These are phyloP conservation scores for Laspeyria flexula DNA, from an alignment of 2,888 invertebrate genomes.

Conservation along the genomic window DNA sequence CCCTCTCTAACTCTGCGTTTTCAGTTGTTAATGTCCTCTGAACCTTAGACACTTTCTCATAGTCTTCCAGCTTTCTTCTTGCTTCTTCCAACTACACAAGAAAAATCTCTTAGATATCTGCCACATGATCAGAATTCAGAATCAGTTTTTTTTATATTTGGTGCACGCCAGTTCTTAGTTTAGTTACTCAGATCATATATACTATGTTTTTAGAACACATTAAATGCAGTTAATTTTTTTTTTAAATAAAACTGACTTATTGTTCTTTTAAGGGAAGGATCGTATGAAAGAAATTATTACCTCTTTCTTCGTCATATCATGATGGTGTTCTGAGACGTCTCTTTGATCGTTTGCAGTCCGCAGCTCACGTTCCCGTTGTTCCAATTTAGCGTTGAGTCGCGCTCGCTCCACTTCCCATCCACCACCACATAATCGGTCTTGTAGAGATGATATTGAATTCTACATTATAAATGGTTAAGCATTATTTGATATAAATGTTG, in stretches of 20 bases:
- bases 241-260: too few species aligned
- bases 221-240: too few species aligned
- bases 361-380: conserved; percentile 91
- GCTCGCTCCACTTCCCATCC: conserved; percentile 89
- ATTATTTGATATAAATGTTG: too few species aligned
- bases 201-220: too few species aligned
- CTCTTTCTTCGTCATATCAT: conserved; percentile 88
- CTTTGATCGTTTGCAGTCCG: conserved; percentile 91
- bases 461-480: too few species aligned
- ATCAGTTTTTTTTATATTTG: too few species aligned
- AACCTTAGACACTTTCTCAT: conserved; percentile 93
- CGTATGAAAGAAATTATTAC: too few species aligned
- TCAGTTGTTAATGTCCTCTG: conserved; percentile 92
- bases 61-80: conserved; percentile 92
- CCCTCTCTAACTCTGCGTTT: conserved; percentile 90
- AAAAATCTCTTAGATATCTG: background rate
- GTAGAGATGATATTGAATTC: conserved; percentile 69
- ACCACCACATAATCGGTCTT: conserved; percentile 82
- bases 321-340: conserved; percentile 90
- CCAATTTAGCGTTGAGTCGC: conserved; percentile 89
- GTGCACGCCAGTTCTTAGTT: too few species aligned
- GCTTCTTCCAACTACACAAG: conserved; percentile 90
- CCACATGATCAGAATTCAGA: too few species aligned
- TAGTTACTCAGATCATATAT: too few species aligned
- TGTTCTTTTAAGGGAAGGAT: too few species aligned